Evolutionary conservation across 2,113 vertebrate genomes (phyloP).

Genomic region (Psammodynastes pulverulentus): DNA sequence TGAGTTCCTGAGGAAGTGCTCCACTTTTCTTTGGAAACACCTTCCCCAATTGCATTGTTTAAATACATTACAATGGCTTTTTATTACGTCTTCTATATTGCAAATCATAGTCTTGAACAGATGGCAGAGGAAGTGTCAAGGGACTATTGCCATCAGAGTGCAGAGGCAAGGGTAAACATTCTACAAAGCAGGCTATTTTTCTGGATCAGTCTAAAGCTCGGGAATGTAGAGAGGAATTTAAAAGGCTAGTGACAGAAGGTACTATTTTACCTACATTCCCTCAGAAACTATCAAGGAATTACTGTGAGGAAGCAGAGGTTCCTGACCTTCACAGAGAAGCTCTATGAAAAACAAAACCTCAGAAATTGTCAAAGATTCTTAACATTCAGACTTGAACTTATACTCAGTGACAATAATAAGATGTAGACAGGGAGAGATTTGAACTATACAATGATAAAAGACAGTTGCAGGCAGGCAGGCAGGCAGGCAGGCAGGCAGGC

Average conservation of each 20-base stretch:
- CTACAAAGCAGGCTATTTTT: constrained; percentile 23
- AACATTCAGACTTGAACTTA: not conserved
- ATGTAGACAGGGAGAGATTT: not conserved
- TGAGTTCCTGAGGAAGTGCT: constrained; percentile 3
- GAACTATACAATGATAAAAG: not conserved
- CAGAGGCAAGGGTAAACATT: constrained; percentile 18
- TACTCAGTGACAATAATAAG: constrained; percentile 15
- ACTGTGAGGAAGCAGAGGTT: constrained; percentile 7
- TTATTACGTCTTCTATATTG: constrained; percentile 26
- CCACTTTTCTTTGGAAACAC: constrained; percentile 21
- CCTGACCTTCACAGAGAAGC: not conserved
- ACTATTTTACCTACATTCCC: constrained; percentile 22
- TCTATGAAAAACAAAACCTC: constrained; percentile 8
- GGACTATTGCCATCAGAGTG: constrained; percentile 23
- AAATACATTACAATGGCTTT: constrained; percentile 25
- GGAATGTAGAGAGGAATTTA: constrained; percentile 30
- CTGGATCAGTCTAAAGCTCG: constrained; percentile 18
- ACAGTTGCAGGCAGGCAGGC: not conserved
- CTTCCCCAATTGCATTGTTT: constrained; percentile 26
- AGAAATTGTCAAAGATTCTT: not conserved
- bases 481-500: not conserved
- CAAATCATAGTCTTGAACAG: constrained; percentile 24
- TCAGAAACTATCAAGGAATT: constrained; percentile 22
- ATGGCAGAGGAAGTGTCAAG: constrained; percentile 20
- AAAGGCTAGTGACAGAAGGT: constrained; percentile 23